Percentiles rank a stretch among this genome's conserved stretches.
Conservation (phyloP, 2,888 invertebrate species). For the Scelioninae gen. 1 region DNA sequence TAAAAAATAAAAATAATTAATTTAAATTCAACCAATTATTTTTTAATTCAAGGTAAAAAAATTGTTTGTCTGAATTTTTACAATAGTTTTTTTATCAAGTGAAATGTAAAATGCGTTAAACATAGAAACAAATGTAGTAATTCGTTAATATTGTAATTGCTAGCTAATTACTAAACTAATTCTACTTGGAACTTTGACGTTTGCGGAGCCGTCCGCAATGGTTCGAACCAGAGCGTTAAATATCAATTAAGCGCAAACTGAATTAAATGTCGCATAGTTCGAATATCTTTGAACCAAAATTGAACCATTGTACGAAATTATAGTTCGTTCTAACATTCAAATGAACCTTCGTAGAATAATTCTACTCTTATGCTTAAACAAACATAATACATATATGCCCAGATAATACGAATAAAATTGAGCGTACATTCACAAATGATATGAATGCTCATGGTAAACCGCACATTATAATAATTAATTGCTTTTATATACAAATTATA, state of each 20-base stretch:
- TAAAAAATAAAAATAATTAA: not conserved
- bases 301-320: conserved; percentile 35
- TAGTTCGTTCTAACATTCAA: conserved; percentile 27
- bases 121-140: conserved; percentile 34
- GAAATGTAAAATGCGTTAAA: not conserved
- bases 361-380: conserved; percentile 10
- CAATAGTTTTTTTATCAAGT: not conserved
- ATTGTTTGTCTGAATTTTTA: not conserved
- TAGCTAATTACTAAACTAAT: conserved; percentile 41
- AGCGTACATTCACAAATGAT: not conserved
- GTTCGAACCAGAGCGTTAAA: conserved; percentile 47
- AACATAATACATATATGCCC: not conserved
- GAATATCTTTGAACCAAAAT: conserved; percentile 39
- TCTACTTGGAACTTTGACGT: conserved; percentile 44
- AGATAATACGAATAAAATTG: conserved; percentile 5
- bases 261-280: conserved; percentile 44
- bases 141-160: conserved; percentile 34
- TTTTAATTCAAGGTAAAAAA: too few species aligned
- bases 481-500: not conserved
- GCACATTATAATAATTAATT: conserved; percentile 9
- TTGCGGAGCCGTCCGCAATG: conserved; percentile 28
- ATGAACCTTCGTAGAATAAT: conserved; percentile 22
- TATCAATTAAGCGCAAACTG: conserved; percentile 49
- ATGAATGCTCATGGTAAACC: not conserved
- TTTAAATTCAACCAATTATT: not conserved